Conservation (phyloP, 2,888 invertebrate genomes). For the Drosophila merina region DNA sequence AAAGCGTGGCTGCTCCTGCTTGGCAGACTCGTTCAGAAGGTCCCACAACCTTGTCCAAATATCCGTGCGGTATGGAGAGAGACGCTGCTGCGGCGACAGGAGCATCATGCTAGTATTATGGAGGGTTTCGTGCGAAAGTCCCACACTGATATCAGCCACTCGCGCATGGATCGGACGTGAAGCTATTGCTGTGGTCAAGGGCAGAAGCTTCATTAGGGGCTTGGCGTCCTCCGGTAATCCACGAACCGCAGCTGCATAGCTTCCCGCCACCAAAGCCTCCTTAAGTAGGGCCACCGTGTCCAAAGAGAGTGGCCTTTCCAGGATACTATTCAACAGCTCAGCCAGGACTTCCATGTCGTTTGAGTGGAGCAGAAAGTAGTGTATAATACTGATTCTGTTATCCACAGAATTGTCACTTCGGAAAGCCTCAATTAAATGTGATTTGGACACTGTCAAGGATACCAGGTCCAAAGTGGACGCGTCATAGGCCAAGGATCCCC, state of each 20-base stretch:
- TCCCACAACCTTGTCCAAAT: slow-evolving; percentile 94
- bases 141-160: slow-evolving; percentile 85
- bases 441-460: slow-evolving; percentile 87
- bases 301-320: slow-evolving; percentile 86
- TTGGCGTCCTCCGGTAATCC: slow-evolving; percentile 89
- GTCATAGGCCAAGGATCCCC: slow-evolving; percentile 85
- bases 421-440: slow-evolving; percentile 88
- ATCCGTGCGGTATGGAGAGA: slow-evolving; percentile 92
- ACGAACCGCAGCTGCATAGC: slow-evolving; percentile 89
- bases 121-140: slow-evolving; percentile 89
- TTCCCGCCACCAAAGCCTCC: slow-evolving; percentile 91
- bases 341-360: slow-evolving; percentile 90
- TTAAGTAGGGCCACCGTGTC: slow-evolving; percentile 87
- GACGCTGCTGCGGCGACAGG: slow-evolving; percentile 92
- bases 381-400: slow-evolving; percentile 91
- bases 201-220: slow-evolving; percentile 88
- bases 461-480: slow-evolving; percentile 89
- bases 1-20: slow-evolving; percentile 87
- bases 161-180: slow-evolving; percentile 83
- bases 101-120: slow-evolving; percentile 94
- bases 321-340: slow-evolving; percentile 88
- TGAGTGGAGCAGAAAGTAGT: slow-evolving; percentile 91
- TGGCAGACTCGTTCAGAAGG: slow-evolving; percentile 86
- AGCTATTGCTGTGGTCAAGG: slow-evolving; percentile 86
- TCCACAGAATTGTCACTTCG: slow-evolving; percentile 88